phyloP scores from a whole-genome alignment of 2,888 invertebrate species.

The Sphinx pinastri region DNA sequence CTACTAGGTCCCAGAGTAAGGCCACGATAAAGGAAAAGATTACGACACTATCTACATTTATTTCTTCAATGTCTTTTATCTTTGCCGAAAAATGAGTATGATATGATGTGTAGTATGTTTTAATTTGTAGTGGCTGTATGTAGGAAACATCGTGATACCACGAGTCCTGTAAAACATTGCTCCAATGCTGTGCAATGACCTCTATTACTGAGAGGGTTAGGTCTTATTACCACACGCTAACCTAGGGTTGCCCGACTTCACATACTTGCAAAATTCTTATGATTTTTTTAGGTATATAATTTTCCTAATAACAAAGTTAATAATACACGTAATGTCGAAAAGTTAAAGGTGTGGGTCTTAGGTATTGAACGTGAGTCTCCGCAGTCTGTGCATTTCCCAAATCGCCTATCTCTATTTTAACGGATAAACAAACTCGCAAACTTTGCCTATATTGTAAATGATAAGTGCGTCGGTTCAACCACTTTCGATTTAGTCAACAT shows the following conservation, averaged over 20 bases:
- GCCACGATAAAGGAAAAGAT: not conserved
- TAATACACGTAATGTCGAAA: too few species aligned
- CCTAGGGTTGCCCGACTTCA: not conserved
- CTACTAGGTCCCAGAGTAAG: not conserved
- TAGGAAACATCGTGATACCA: not conserved
- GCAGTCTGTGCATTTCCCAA: too few species aligned
- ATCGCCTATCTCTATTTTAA: too few species aligned
- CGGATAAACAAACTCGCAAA: too few species aligned
- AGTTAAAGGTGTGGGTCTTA: too few species aligned
- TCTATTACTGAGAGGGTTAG: not conserved
- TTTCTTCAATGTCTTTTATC: not conserved
- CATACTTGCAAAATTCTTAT: not conserved
- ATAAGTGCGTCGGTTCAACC: too few species aligned
- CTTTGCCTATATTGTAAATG: too few species aligned
- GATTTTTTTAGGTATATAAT: too few species aligned
- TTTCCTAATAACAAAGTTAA: too few species aligned
- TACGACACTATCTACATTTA: not conserved
- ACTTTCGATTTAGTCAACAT: too few species aligned
- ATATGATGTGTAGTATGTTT: not conserved
- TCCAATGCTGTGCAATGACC: not conserved
- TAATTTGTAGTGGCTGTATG: not conserved
- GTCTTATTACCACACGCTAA: not conserved
- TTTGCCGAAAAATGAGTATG: not conserved
- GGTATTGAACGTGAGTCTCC: too few species aligned
- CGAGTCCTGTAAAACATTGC: not conserved